phyloP scores from a whole-genome alignment of 2,797 vertebrate species.

The Schizothorax lantsangensis region DNA sequence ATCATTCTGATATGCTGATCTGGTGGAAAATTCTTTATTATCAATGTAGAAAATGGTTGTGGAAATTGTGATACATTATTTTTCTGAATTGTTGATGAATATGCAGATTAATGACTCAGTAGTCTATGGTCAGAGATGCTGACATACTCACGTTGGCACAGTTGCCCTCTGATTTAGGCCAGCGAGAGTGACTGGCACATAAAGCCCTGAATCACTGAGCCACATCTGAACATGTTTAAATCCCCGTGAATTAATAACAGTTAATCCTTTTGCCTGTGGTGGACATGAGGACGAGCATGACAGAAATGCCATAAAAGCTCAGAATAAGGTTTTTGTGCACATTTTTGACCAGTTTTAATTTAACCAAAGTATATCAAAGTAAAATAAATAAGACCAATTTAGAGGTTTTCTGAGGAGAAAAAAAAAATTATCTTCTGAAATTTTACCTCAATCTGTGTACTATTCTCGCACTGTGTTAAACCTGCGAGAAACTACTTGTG shows the following conservation, averaged over 20 bases:
- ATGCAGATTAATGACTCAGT: neutral
- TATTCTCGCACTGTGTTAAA: neutral
- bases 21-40: neutral
- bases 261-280: constrained; percentile 29
- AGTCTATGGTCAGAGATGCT: neutral
- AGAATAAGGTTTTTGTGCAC: neutral
- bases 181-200: neutral
- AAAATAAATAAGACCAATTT: neutral
- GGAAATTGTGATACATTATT: neutral
- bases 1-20: neutral
- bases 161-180: constrained; percentile 7
- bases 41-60: neutral
- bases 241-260: constrained; percentile 36
- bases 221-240: constrained; percentile 46
- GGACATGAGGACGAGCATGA: constrained; percentile 1
- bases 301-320: neutral
- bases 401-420: neutral
- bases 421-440: neutral
- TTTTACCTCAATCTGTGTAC: neutral
- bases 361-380: neutral
- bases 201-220: constrained; percentile 32
- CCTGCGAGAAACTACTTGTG: too few species aligned
- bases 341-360: constrained; percentile 2
- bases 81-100: neutral
- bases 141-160: neutral